Base-by-base conservation (phyloP, 2,888 invertebrate genomes). In the Pollenia amentaria region DNA sequence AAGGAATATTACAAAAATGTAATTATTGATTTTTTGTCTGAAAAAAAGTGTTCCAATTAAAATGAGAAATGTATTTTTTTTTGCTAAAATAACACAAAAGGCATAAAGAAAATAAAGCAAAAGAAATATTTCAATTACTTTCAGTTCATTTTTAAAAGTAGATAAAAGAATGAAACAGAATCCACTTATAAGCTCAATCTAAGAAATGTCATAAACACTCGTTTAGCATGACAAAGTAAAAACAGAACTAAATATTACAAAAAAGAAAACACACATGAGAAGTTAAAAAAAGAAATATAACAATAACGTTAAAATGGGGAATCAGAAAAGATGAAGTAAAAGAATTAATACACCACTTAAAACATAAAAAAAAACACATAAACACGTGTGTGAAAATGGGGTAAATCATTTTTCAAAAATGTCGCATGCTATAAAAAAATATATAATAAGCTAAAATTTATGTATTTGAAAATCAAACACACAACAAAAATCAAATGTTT, bases 221-320 rank as follows among this genome's bases (percentile, higher is more conserved):
- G 67, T 69, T 69, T 51, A 69, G 10, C 38, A 48, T 51, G 67
- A 69, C 67, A 69, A 69, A 16, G 51, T 38, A 69, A 67, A 48
- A 67, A 55, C 11, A 42, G 29, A 29, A 29, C 4, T 29, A 29
- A 29, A 6, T 4, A 29, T 29, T 4, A 29, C 6, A 29, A 29
- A 29, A 29, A 29, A 6, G 29, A 29, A 3, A 29, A 29, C 64
- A 44, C 18, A 48, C n/a, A 65, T n/a, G 42, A 62, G 51, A 64
- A 18, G 4, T 3, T 44, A 7, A n/a, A 21, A 21, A 18, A 44
- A 6, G n/a, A 8, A 16, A 21, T 12, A 44, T 0, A 64, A 42
- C 7, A 7, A 18, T 7, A 18, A 44, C 4, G 18, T 62, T 40
- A 40, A 21, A 18, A 18, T 6, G 44, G 18, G 6, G 57, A 38